Evolutionary conservation across 2,113 vertebrate genomes (phyloP).

Genomic region (Isurus oxyrinchus): DNA sequence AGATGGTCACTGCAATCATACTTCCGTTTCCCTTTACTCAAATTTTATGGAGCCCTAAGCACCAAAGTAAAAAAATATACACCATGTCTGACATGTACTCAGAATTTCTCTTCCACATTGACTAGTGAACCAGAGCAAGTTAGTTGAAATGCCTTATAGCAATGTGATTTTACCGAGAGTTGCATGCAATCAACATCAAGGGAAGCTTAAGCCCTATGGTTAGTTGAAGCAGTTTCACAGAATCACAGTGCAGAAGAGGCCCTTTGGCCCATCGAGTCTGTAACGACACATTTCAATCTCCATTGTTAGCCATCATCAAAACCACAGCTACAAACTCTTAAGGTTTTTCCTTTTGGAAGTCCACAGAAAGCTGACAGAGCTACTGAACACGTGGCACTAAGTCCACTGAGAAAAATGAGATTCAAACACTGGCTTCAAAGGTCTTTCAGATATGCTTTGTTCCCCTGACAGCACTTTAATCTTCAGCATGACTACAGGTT

Average conservation of each 20-base stretch:
- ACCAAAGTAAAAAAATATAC: neutral
- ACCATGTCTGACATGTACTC: neutral
- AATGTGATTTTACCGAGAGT: neutral
- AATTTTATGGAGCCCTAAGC: neutral
- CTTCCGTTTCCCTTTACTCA: neutral
- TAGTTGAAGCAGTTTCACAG: neutral
- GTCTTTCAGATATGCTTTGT: neutral
- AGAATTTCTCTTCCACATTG: neutral
- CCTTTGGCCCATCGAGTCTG: no score
- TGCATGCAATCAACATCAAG: neutral
- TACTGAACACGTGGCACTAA: neutral
- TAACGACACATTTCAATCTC: neutral
- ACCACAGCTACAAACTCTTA: neutral
- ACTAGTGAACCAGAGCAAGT: neutral
- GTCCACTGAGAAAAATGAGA: neutral
- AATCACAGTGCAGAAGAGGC: no score
- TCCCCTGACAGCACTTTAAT: neutral
- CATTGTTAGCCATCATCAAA: neutral
- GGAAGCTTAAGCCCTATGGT: neutral
- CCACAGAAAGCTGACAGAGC: neutral
- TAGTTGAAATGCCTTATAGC: neutral
- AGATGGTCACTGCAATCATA: neutral
- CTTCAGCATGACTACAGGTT: neutral
- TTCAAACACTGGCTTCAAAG: neutral
- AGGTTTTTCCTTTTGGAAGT: neutral